Evolutionary conservation across 2,797 vertebrate species (phyloP).

Genomic region (Sardinella longiceps): DNA sequence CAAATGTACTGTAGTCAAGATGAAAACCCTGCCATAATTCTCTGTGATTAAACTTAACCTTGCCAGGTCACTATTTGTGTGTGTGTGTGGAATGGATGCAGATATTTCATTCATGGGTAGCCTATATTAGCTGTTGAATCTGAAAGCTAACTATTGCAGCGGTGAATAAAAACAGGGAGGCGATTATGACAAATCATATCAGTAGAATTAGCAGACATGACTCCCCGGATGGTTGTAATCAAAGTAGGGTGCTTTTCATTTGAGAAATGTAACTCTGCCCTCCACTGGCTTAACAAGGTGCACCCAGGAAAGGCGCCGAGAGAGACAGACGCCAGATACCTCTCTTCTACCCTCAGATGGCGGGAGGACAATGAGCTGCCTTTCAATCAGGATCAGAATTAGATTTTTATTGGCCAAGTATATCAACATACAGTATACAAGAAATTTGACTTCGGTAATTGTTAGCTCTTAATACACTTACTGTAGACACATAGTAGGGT

Average conservation of each 20-base stretch:
- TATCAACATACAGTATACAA: too few species aligned
- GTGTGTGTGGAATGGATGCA: slow-evolving; percentile 52
- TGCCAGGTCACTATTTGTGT: slow-evolving; percentile 7
- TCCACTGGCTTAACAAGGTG: slow-evolving; percentile 89
- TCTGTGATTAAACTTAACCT: slow-evolving; percentile 20
- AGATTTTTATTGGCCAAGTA: too few species aligned
- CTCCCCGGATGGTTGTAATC: slow-evolving; percentile 68
- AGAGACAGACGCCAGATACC: not conserved
- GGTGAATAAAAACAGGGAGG: slow-evolving; percentile 45
- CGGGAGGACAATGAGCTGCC: not conserved
- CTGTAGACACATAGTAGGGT: too few species aligned
- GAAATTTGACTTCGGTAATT: too few species aligned
- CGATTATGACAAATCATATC: slow-evolving; percentile 51
- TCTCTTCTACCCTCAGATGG: not conserved
- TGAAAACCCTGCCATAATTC: not conserved
- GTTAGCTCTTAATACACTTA: too few species aligned
- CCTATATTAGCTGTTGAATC: slow-evolving; percentile 43
- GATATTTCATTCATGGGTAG: slow-evolving; percentile 53
- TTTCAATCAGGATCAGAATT: not conserved
- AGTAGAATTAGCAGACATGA: slow-evolving; percentile 54
- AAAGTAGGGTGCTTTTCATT: slow-evolving; percentile 74
- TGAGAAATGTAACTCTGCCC: slow-evolving; percentile 97
- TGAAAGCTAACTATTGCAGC: slow-evolving; percentile 32
- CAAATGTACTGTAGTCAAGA: not conserved
- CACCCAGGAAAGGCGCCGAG: slow-evolving; percentile 42